Conservation (phyloP, 2,888 invertebrate species). For the Gerris lacustris region DNA sequence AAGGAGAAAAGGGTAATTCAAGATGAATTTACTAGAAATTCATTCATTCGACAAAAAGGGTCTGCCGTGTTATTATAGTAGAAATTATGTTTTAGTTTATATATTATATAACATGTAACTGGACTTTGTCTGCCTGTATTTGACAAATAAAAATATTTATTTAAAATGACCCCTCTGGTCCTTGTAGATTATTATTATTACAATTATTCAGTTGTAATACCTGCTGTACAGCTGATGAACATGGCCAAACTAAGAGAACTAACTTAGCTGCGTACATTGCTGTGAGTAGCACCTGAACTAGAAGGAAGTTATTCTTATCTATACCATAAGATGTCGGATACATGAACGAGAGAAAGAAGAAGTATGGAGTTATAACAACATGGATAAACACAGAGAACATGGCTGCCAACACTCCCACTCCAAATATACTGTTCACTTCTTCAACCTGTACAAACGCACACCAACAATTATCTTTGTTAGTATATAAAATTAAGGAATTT, state of each 20-base stretch:
- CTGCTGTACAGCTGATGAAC: background rate
- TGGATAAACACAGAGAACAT: constrained; percentile 27
- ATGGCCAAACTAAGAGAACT: background rate
- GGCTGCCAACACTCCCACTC: constrained; percentile 24
- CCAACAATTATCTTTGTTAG: background rate
- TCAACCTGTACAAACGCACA: constrained; percentile 10
- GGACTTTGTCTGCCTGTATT: too few relatives aligned
- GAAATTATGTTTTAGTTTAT: too few relatives aligned
- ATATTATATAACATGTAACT: too few relatives aligned
- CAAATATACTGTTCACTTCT: constrained; percentile 25
- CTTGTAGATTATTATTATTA: too few relatives aligned
- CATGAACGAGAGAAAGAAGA: constrained; percentile 27
- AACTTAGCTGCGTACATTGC: background rate
- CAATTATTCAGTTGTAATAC: too few relatives aligned
- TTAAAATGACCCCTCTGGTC: too few relatives aligned
- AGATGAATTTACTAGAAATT: too few relatives aligned
- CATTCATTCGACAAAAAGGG: too few relatives aligned
- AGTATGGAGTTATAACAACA: constrained; percentile 28
- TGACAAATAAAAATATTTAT: too few relatives aligned
- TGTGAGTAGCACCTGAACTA: background rate
- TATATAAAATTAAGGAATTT: too few relatives aligned
- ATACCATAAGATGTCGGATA: constrained; percentile 24
- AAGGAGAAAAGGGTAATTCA: too few relatives aligned
- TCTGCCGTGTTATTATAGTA: too few relatives aligned
- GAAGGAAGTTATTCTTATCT: background rate